Conservation (phyloP, 1,140 invertebrate genomes). For the Drosophila azteca region DNA sequence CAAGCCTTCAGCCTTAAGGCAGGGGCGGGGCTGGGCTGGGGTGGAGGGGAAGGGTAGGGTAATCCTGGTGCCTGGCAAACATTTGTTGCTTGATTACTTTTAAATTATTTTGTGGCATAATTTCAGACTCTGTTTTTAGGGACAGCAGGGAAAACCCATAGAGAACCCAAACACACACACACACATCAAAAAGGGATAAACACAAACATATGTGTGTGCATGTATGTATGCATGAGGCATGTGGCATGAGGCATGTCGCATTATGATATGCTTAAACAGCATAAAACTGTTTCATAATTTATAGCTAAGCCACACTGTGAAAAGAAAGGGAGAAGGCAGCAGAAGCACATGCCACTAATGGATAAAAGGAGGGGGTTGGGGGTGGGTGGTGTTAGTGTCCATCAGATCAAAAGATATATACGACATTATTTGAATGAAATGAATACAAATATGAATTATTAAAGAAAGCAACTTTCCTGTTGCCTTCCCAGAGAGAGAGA, state of each 20-base stretch:
- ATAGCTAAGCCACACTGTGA: constrained; percentile 50
- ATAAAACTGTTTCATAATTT: constrained; percentile 83
- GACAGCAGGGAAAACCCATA: constrained; percentile 22
- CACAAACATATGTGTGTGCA: neutral
- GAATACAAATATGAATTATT: constrained; percentile 24
- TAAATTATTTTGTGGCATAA: constrained; percentile 83
- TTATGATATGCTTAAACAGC: constrained; percentile 82
- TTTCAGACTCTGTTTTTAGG: constrained; percentile 47
- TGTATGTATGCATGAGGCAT: neutral
- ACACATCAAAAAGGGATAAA: constrained; percentile 20
- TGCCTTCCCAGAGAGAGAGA: too few species aligned
- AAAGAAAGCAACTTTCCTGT: neutral
- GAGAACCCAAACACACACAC: constrained; percentile 31
- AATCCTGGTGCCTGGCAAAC: constrained; percentile 62
- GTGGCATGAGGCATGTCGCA: constrained; percentile 66
- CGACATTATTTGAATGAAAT: neutral
- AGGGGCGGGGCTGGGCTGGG: too few species aligned
- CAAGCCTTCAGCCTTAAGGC: constrained; percentile 4
- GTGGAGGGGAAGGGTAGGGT: too few species aligned
- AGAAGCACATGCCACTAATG: constrained; percentile 28
- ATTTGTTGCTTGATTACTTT: constrained; percentile 83
- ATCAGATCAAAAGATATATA: constrained; percentile 38
- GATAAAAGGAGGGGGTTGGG: constrained; percentile 11
- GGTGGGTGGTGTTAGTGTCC: neutral
- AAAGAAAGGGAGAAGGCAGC: neutral